These are phyloP conservation scores for Phyllotreta cruciferae DNA, from an alignment of 2,888 invertebrate genomes.

Conservation along the genomic window DNA sequence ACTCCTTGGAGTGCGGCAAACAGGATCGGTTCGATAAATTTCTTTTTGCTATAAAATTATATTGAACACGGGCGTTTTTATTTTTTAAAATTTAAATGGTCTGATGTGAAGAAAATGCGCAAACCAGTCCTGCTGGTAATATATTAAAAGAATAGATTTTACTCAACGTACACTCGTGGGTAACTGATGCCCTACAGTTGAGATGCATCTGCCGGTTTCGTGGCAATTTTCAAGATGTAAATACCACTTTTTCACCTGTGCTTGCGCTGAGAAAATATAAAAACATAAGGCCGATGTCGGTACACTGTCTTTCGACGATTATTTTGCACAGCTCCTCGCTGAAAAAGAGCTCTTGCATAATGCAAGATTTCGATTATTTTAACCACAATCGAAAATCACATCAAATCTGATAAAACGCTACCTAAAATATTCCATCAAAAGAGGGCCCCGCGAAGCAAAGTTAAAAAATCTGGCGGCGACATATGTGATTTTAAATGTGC, in stretches of 20 bases:
- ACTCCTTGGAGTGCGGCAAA: conserved; percentile 1
- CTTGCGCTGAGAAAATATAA: conserved; percentile 15
- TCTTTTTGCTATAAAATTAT: no score
- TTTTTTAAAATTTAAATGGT: background rate
- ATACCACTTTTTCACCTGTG: conserved; percentile 32
- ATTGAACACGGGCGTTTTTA: background rate
- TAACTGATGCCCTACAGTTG: conserved; percentile 30
- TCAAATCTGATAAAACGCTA: background rate
- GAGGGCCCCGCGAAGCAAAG: background rate
- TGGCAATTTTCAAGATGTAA: conserved; percentile 34
- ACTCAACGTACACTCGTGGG: conserved; percentile 27
- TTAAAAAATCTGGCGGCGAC: conserved; percentile 40
- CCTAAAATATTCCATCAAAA: conserved; percentile 1
- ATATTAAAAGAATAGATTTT: conserved; percentile 34
- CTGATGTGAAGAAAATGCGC: conserved; percentile 1
- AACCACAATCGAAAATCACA: no score
- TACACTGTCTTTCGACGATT: background rate
- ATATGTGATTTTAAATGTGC: conserved; percentile 44
- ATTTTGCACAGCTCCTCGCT: no score
- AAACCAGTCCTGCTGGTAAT: conserved; percentile 25
- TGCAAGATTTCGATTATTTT: no score
- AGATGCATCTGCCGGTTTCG: conserved; percentile 33
- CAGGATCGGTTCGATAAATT: background rate
- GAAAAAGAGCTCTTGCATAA: no score
- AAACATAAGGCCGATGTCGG: conserved; percentile 11